phyloP scores from a whole-genome alignment of 2,888 invertebrate genomes.

The Alsophila aescularia region DNA sequence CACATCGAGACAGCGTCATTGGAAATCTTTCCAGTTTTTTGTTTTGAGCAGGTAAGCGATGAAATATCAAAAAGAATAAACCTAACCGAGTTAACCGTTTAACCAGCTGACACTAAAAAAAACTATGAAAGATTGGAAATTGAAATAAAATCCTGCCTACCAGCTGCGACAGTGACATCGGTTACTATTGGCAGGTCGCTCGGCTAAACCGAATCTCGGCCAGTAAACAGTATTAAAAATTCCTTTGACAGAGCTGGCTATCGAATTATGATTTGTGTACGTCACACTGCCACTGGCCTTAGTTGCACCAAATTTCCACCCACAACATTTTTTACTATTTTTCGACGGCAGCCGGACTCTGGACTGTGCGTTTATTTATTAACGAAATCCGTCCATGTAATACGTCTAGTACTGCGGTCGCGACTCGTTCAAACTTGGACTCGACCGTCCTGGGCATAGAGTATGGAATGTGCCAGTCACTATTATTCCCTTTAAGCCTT shows the following conservation, averaged over 20 bases:
- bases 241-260: conserved; percentile 75
- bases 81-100: conserved; percentile 56
- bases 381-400: conserved; percentile 80
- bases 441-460: conserved; percentile 49
- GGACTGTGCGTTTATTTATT: conserved; percentile 82
- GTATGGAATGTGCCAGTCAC: conserved; percentile 45
- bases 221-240: conserved; percentile 78
- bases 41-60: conserved; percentile 35
- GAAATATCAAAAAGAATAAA: conserved; percentile 43
- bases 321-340: conserved; percentile 70
- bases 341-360: conserved; percentile 66
- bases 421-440: conserved; percentile 42
- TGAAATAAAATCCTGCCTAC: conserved; percentile 48
- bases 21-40: conserved; percentile 20
- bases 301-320: conserved; percentile 77
- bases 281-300: conserved; percentile 61
- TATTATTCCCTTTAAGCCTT: conserved; percentile 48
- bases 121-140: conserved; percentile 42
- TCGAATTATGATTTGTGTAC: conserved; percentile 79
- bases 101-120: conserved; percentile 54
- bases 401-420: conserved; percentile 52
- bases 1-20: conserved; percentile 8
- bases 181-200: conserved; percentile 55
- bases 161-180: conserved; percentile 43
- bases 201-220: conserved; percentile 64